These are phyloP conservation scores for Venturia canescens DNA, from an alignment of 1,140 invertebrate genomes.

Conservation along the genomic window DNA sequence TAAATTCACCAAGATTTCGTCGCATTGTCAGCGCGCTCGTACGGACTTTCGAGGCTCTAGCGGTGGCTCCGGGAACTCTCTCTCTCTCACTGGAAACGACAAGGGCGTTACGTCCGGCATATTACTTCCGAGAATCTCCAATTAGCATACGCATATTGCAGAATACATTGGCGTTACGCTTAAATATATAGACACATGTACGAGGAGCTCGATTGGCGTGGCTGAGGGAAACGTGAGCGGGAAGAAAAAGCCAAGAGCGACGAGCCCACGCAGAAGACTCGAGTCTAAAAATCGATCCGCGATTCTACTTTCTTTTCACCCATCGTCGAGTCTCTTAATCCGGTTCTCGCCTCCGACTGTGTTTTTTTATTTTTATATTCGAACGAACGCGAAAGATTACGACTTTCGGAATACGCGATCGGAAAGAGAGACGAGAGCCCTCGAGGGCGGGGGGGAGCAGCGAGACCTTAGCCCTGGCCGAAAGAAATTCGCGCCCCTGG, in stretches of 20 bases:
- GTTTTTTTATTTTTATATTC: not conserved
- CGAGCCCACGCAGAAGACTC: not conserved
- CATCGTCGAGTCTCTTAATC: not conserved
- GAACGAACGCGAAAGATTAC: not conserved
- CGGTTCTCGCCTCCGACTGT: not conserved
- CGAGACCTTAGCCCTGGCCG: not conserved
- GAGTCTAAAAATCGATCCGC: not conserved
- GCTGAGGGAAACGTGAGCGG: not conserved
- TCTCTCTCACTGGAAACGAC: no score
- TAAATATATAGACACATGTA: not conserved
- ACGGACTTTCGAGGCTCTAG: no score
- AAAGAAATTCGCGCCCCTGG: constrained; percentile 17
- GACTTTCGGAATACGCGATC: not conserved
- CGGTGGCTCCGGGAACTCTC: no score
- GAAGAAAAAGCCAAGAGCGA: not conserved
- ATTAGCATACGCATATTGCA: no score
- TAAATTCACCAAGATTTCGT: no score
- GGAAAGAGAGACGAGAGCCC: not conserved
- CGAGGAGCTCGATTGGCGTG: not conserved
- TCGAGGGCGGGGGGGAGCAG: not conserved
- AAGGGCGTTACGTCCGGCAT: no score
- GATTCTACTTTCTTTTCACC: not conserved
- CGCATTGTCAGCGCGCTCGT: no score
- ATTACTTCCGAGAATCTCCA: no score
- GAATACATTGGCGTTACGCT: no score